Base-by-base conservation (phyloP, 37 sponge, comb jelly and placozoan genomes). In the Axinella damicornis region DNA sequence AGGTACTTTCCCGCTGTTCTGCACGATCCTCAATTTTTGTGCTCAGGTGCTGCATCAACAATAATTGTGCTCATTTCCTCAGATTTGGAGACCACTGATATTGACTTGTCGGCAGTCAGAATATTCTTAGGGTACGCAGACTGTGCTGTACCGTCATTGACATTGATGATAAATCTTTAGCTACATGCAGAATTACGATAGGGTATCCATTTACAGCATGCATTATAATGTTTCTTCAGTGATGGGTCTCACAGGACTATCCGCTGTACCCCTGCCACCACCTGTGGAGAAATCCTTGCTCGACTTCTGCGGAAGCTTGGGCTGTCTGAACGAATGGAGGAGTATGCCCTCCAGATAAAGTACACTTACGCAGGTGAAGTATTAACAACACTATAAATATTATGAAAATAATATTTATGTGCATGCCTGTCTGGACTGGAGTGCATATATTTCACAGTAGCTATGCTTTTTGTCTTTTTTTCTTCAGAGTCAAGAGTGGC, bases 161-260 rank as follows among this genome's bases (percentile, higher is more conserved):
- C n/a, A n/a, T n/a, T n/a, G n/a, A n/a, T n/a, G n/a, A n/a, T n/a
- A n/a, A n/a, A n/a, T n/a, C n/a, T n/a, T n/a, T n/a, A n/a, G n/a
- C n/a, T n/a, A n/a, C n/a, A n/a, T n/a, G n/a, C n/a, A n/a, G n/a
- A n/a, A n/a, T n/a, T n/a, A n/a, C n/a, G n/a, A n/a, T n/a, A n/a
- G n/a, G n/a, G n/a, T n/a, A n/a, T n/a, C n/a, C n/a, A n/a, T n/a
- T 12, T 9, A 46, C 46, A 46, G 9, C 46, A 46, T 46, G 46
- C 46, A 46, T 9, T 46, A 9, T 9, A 46, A 12, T 4, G 6
- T 12, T 12, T 12, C 46, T 46, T 11, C 77, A 76, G 77, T 2
- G 62, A 76, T 76, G 77, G 77, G 19, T 60, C 77, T 5, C 77
- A 76, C 31, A n/a, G 62, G n/a, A 76, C 77, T 30, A 58, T 76